Conservation (phyloP, 2,113 vertebrate species). For the Podiceps cristatus region DNA sequence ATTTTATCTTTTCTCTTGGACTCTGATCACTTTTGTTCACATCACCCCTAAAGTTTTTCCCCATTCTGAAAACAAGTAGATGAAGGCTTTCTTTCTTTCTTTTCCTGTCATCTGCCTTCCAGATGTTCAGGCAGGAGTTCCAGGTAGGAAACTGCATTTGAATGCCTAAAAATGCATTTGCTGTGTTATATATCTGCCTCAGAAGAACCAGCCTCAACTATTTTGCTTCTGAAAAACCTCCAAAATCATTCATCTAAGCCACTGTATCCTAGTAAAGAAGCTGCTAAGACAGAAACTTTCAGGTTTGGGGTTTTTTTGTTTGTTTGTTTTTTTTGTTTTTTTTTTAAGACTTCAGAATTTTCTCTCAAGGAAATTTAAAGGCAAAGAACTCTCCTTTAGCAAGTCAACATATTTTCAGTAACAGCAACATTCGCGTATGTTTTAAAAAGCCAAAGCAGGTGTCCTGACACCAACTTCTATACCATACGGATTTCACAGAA, state of each 20-base stretch:
- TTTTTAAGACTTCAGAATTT: slow-evolving; percentile 1
- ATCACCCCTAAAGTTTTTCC: not conserved
- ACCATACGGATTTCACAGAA: not conserved
- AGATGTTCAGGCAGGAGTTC: not conserved
- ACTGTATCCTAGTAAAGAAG: not conserved
- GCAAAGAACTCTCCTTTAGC: not conserved
- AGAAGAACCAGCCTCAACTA: not conserved
- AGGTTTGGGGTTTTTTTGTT: no score
- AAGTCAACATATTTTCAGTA: not conserved
- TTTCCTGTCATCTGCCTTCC: not conserved
- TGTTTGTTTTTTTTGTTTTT: no score
- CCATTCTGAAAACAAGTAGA: not conserved
- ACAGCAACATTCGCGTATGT: not conserved
- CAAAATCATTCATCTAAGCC: not conserved
- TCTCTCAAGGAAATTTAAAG: not conserved
- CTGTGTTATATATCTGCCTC: not conserved
- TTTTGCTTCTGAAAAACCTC: not conserved
- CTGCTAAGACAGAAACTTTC: not conserved
- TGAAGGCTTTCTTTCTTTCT: not conserved
- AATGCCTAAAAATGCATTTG: not conserved
- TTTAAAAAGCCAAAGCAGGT: not conserved
- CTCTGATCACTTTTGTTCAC: not conserved
- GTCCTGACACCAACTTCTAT: not conserved
- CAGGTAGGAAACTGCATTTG: not conserved
- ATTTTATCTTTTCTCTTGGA: not conserved